Evolutionary conservation across 2,797 vertebrate species (phyloP), one percentile per base, ranked within the genome.

Genomic region (Acestrorhynchus altus): DNA sequence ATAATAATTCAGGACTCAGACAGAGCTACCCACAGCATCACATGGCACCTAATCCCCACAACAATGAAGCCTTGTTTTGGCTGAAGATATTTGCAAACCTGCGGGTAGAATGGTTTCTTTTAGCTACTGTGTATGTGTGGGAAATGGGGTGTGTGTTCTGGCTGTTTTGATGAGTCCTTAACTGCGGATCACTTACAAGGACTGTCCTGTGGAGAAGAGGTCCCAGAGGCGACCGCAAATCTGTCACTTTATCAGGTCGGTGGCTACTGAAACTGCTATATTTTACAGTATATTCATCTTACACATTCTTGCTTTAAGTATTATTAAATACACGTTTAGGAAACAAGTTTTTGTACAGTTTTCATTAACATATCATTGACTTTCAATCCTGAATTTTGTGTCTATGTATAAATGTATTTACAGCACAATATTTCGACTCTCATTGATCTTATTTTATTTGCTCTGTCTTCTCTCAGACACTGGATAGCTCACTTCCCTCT

Each of bases 241-340:
- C 87, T 95, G 94, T 84, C 91, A 96, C 86, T 91, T 97, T 5
- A 90, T 96, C 89, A 94, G 95, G 96, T 97, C 88, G 90, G 92
- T 86, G 15, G 12, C 18, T 52, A n/a, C 12, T 15, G 11, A 46
- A 18, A 47, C 46, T 35, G 31, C 31, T 46, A n/a, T n/a, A n/a
- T n/a, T n/a, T n/a, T n/a, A n/a, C n/a, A n/a, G n/a, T n/a, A n/a
- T n/a, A n/a, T n/a, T n/a, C n/a, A n/a, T n/a, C n/a, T n/a, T n/a
- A n/a, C n/a, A n/a, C n/a, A n/a, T n/a, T n/a, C n/a, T n/a, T n/a
- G n/a, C n/a, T n/a, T n/a, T n/a, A n/a, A n/a, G n/a, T n/a, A n/a
- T n/a, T n/a, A n/a, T n/a, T n/a, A n/a, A n/a, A n/a, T n/a, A n/a
- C n/a, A n/a, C n/a, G n/a, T n/a, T n/a, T n/a, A n/a, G n/a, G n/a